phyloP scores from a whole-genome alignment of 2,797 vertebrate species.

The Arrhamphus sclerolepis region DNA sequence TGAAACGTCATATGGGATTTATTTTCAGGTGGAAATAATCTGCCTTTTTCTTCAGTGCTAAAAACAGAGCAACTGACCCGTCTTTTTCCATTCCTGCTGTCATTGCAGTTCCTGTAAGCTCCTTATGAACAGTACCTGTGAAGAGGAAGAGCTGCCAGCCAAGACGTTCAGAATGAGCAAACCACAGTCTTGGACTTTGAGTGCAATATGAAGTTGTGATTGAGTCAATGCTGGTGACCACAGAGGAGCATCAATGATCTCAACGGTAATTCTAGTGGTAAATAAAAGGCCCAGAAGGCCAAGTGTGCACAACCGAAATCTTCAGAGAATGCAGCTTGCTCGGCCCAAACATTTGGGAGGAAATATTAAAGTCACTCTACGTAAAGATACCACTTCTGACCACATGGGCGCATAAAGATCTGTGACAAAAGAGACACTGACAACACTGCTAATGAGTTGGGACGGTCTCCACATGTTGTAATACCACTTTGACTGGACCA shows the following conservation, averaged over 20 bases:
- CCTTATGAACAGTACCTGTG: not conserved
- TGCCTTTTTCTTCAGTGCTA: conserved; percentile 1
- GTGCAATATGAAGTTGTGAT: conserved; percentile 4
- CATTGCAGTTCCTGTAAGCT: conserved; percentile 9
- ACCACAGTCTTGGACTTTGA: not conserved
- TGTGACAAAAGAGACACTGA: no score
- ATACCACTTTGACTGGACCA: no score
- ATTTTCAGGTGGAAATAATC: conserved; percentile 13
- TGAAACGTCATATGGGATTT: conserved; percentile 13
- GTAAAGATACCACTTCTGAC: no score
- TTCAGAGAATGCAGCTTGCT: not conserved
- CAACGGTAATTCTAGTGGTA: conserved; percentile 5
- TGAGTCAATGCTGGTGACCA: conserved; percentile 7
- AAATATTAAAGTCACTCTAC: no score
- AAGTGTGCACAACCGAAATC: not conserved
- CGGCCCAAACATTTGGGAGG: not conserved
- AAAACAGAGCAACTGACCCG: not conserved
- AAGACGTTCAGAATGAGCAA: conserved; percentile 4
- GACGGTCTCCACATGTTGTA: no score
- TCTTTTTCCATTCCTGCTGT: conserved; percentile 12
- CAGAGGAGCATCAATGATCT: conserved; percentile 14
- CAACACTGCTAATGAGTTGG: no score
- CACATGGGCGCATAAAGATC: no score
- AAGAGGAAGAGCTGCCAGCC: conserved; percentile 7
- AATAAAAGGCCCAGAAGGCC: conserved; percentile 9